These are phyloP conservation scores for Phoxinus dragarum DNA, from an alignment of 2,797 vertebrate genomes.

Conservation along the genomic window DNA sequence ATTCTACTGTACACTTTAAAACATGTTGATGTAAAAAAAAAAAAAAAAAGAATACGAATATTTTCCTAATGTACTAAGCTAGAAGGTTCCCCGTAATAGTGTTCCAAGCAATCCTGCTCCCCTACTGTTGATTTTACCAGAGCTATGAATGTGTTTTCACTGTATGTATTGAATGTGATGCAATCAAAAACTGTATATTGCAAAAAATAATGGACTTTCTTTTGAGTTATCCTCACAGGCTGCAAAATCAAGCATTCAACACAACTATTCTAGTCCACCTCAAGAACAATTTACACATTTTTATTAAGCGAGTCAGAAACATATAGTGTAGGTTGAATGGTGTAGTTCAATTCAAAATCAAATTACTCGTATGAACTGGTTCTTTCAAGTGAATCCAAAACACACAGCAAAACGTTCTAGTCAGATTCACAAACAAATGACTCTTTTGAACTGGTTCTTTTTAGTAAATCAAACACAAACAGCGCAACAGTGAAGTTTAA, in stretches of 20 bases:
- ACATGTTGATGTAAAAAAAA: neutral
- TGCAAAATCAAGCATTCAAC: neutral
- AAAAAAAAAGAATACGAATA: neutral
- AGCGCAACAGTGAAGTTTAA: neutral
- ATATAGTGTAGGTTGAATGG: neutral
- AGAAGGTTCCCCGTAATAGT: neutral
- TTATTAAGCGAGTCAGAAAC: neutral
- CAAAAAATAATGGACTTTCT: neutral
- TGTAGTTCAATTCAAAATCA: neutral
- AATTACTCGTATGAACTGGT: neutral
- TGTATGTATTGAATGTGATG: neutral
- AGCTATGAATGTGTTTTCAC: neutral
- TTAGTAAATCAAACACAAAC: neutral
- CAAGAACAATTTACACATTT: neutral
- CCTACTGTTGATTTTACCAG: neutral
- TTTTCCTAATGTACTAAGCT: neutral
- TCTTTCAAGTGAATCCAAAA: neutral
- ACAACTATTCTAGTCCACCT: neutral
- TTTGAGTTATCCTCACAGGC: neutral
- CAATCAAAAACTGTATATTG: neutral
- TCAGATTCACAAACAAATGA: neutral
- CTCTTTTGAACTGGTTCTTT: neutral
- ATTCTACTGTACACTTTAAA: neutral
- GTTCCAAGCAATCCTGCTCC: neutral
- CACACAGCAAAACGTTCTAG: neutral